Evolutionary conservation across 2,888 invertebrate genomes (phyloP), one percentile per base, ranked within the genome.

Genomic region (Rugalucina vietnamica): DNA sequence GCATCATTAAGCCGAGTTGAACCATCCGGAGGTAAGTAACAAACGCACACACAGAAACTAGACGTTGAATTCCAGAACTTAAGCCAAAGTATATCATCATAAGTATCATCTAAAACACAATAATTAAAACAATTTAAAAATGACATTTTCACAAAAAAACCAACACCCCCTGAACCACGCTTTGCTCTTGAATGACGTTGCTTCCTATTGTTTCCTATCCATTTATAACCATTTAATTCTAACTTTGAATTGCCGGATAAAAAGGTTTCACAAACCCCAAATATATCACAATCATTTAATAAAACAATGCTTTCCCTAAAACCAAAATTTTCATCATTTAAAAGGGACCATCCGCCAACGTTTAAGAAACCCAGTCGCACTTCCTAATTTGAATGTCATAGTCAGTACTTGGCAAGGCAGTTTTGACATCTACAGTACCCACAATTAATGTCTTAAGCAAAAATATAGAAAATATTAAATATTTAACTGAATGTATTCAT

Each of bases 11-110:
- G 14, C 29, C 72, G n/a, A 8, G 79, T 54, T 57, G 79, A 79
- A n/a, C 74, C 74, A 60, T 36, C 57, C 3, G 72, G 79, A 29
- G 50, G 71, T 34, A 79, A 37, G 57, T 79, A 79, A 60, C 79
- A 76, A 24, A 76, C 76, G 34, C 76, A 76, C 8, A 76, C 76
- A 39, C 69, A 39, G 24, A 43, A 43, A 76, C 43, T 39, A 27
- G 65, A 34, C 34, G 27, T 37, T 27, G 29, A 36, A 27, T 65
- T 24, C 27, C 43, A 39, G 32, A 76, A 69, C 49, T 76, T 76
- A 29, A 34, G 21, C 76, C 78, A 70, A 32, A 70, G 24, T 10
- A 78, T 70, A 39, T 78, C 78, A 50, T 70, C 65, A 8, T n/a
- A n/a, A n/a, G n/a, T 49, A 43, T 50, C 37, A 77, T 77, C 77